Evolutionary conservation across 2,797 vertebrate genomes (phyloP).

Genomic region (Acrossocheilus fasciatus): DNA sequence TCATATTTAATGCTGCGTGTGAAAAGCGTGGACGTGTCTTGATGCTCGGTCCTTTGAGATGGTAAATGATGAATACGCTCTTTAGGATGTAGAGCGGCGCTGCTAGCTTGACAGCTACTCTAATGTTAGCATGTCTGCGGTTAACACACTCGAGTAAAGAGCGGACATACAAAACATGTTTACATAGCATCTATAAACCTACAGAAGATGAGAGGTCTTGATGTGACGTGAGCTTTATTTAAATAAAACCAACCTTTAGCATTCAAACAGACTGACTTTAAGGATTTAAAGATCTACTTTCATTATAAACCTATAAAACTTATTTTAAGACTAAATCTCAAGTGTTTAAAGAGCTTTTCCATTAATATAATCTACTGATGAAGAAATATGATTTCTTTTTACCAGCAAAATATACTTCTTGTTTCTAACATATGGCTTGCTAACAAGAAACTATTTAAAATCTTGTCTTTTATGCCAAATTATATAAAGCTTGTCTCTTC

Average conservation of each 20-base stretch:
- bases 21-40: not conserved
- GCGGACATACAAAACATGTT: too few relatives aligned
- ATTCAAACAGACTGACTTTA: not conserved
- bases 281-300: not conserved
- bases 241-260: not conserved
- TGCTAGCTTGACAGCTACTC: not conserved
- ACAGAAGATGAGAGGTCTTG: not conserved
- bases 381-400: not conserved
- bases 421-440: slow-evolving; percentile 3
- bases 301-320: not conserved
- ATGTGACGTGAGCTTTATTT: not conserved
- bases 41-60: not conserved
- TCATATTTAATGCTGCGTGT: not conserved
- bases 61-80: not conserved
- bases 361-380: not conserved
- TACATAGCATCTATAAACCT: not conserved
- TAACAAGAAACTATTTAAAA: slow-evolving; percentile 16
- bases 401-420: not conserved
- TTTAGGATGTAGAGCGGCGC: not conserved
- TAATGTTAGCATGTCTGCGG: not conserved
- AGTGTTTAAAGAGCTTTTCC: not conserved
- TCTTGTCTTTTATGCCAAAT: not conserved
- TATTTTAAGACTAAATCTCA: not conserved
- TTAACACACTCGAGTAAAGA: not conserved
- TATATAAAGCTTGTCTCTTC: not conserved